Evolutionary conservation across 1,140 invertebrate species (phyloP), one percentile per base, ranked within the genome.

Genomic region (Centruroides sculpturatus): DNA sequence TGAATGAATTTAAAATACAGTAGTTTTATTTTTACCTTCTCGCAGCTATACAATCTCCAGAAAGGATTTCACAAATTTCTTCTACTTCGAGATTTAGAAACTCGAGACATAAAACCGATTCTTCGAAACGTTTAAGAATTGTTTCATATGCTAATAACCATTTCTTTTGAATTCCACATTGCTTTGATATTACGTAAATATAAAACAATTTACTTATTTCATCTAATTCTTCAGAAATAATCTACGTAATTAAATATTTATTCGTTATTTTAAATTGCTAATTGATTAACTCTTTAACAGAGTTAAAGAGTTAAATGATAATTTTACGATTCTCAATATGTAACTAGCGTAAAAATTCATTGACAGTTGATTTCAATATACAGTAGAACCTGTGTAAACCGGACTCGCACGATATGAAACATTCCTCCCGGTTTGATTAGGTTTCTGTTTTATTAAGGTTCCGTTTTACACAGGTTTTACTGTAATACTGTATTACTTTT

Each of bases 61-160:
- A 50, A 6, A 64, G 56, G 35, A 59, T 55, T 10, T 64, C 59
- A 7, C 13, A 56, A 0, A 64, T 46, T 36, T 64, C 35, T 4
- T 50, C 36, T 9, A 6, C 34, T 2, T 34, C 34, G 9, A 64
- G 53, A n/a, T 64, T 56, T 9, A 64, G n/a, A 51, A 55, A 64
- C 56, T 64, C 62, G 7, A 34, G 41, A 3, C 59, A 60, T 6
- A 57, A 56, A 1, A 60, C 59, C 13, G 60, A 58, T 12, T 64
- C 47, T 8, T 64, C 62, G 35, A 64, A 64, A 6, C 49, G 23
- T 51, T 47, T 57, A 10, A 13, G 41, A 57, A 64, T 64, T 13
- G 47, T 60, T 3, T 51, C 3, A 36, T 57, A 23, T 11, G 59
- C 52, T 7, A 47, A 35, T 1, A 11, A 11, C 3, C 50, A 51